Percentiles rank a stretch among this genome's conserved stretches.
These are phyloP conservation scores for Mesocricetus auratus DNA, from an alignment of 2,113 vertebrate genomes.

Conservation along the genomic window DNA sequence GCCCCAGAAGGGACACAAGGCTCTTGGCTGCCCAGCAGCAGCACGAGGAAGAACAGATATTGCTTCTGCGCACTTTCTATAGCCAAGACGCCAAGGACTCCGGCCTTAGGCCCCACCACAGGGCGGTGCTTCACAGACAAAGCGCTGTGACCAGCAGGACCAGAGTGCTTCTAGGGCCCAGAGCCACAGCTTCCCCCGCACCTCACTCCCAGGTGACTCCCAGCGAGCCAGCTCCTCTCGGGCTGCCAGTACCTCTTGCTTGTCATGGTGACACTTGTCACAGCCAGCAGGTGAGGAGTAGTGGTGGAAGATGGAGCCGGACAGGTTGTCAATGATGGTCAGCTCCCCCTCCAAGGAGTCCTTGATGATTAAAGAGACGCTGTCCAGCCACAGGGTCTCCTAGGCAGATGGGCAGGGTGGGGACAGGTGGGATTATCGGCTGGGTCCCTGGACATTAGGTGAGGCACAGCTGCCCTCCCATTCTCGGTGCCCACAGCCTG, in stretches of 20 bases:
- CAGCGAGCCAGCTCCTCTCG: conserved; percentile 75
- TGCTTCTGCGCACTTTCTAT: background rate
- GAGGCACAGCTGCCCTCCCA: conserved; percentile 19
- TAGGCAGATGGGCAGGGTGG: conserved; percentile 91
- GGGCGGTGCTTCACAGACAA: background rate
- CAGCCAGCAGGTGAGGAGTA: conserved; percentile 95
- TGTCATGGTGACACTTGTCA: conserved; percentile 94
- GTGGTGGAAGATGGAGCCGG: conserved; percentile 99
- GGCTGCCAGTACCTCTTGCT: conserved; percentile 92
- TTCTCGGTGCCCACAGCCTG: conserved; percentile 48
- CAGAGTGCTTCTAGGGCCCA: background rate
- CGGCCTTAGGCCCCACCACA: background rate
- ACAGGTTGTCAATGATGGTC: conserved; percentile 99
- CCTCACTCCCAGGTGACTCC: background rate
- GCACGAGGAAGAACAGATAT: background rate
- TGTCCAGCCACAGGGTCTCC: conserved; percentile 99
- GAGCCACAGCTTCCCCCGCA: background rate
- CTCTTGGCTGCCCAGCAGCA: background rate
- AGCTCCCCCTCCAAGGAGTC: conserved; percentile 99
- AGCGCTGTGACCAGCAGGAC: background rate
- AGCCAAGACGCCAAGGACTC: background rate
- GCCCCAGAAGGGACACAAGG: too few relatives aligned
- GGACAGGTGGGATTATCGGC: conserved; percentile 88
- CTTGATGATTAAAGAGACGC: conserved; percentile 99
- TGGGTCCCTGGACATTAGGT: background rate